A percentile compares a stretch with the other conserved stretches of the same genome.
These are phyloP conservation scores for Pipistrellus kuhlii DNA, from an alignment of 2,797 vertebrate species.

Conservation along the genomic window DNA sequence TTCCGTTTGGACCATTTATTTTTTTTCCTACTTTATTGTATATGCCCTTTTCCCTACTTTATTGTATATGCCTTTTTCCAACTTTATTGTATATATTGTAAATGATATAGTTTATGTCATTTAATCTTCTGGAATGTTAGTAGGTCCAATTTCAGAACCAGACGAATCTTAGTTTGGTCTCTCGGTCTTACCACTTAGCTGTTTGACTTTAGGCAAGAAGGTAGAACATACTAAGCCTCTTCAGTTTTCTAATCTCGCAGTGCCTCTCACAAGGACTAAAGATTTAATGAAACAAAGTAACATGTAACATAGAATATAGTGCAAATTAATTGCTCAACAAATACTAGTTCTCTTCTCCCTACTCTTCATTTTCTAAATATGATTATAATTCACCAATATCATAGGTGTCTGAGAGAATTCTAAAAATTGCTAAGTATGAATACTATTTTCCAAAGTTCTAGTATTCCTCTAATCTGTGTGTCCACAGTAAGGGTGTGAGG, in stretches of 20 bases:
- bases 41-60: too few relatives aligned
- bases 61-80: neutral
- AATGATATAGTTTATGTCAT: neutral
- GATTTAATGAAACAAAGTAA: slow-evolving; percentile 44
- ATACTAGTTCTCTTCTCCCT: neutral
- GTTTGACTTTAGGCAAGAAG: slow-evolving; percentile 8
- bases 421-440: slow-evolving; percentile 13
- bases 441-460: neutral
- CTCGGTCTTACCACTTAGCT: neutral
- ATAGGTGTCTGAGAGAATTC: neutral
- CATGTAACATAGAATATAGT: neutral
- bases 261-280: neutral
- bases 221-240: neutral
- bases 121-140: neutral
- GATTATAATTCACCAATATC: slow-evolving; percentile 22
- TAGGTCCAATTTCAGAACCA: slow-evolving; percentile 47
- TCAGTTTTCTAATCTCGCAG: slow-evolving; percentile 13
- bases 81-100: neutral
- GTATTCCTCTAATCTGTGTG: slow-evolving; percentile 1
- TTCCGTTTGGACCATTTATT: neutral
- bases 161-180: neutral
- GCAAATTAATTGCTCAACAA: slow-evolving; percentile 26
- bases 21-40: neutral
- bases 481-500: neutral
- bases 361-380: slow-evolving; percentile 11